Base-by-base conservation (phyloP, 1,140 invertebrate species). In the Drosophila watanabei region DNA sequence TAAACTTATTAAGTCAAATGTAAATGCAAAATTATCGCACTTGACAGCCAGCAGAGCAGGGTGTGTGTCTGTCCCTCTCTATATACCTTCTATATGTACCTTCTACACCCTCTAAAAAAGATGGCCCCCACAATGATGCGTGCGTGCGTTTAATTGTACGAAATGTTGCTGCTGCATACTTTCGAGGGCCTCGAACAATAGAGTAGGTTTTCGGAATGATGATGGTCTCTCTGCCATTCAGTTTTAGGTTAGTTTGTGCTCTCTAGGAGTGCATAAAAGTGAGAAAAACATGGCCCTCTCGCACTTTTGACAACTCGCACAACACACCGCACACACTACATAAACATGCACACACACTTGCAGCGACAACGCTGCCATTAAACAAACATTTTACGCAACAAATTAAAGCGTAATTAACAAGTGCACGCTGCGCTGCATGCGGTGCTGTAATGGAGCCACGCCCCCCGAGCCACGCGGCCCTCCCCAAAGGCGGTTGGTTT, bases 361-460 rank as follows among this genome's bases (percentile, higher is more conserved):
- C 73, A 77, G 41, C 63, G 77, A 88, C 84, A 84, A 56, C 60
- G 61, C 85, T 77, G 84, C 85, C 85, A 89, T 86, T 85, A 85
- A 90, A 90, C 82, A 89, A 89, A 89, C 86, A 89, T 88, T 88
- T 88, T 88, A 88, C 86, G 86, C 85, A 88, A 88, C 85, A 88
- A 90, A 90, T 90, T 90, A 90, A 90, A 90, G 79, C 84, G 82
- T 90, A 90, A 90, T 90, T 90, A 90, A 90, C 86, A 90, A 90
- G 86, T 82, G 86, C 79, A 86, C 61, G 79, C 85, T 89, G 81
- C 75, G 86, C 64, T 65, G 45, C 77, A 88, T 77, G 75, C 63
- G 72, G 52, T 84, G 28, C 59, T 65, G 69, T 73, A 65, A 82
- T 63, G 57, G 68, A 48, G 54, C 62, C 59, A 57, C 62, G 48